Evolutionary conservation across 1,140 invertebrate genomes (phyloP).

Genomic region (Macrobrachium rosenbergii): DNA sequence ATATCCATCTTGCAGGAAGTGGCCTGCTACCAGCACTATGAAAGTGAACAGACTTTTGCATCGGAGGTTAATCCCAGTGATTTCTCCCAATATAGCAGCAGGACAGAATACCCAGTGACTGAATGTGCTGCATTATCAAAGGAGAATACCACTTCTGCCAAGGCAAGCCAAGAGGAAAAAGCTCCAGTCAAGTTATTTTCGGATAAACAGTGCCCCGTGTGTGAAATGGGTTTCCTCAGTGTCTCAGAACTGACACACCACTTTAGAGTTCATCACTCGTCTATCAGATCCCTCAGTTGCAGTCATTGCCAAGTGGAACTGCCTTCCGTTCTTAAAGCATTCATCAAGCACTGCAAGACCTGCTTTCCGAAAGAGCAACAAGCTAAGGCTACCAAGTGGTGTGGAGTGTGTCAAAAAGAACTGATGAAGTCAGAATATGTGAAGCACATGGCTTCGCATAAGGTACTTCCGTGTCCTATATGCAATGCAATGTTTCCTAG

Average conservation of each 20-base stretch:
- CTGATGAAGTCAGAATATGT: no score
- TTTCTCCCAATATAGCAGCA: no score
- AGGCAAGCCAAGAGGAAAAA: neutral
- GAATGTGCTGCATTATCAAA: neutral
- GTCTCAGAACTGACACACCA: conserved; percentile 19
- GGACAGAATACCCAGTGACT: no score
- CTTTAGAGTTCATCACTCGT: conserved; percentile 31
- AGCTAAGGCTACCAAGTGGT: neutral
- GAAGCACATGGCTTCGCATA: no score
- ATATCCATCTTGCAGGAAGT: conserved; percentile 51
- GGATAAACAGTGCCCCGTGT: conserved; percentile 32
- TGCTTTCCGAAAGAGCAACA: neutral
- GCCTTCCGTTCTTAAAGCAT: conserved; percentile 8
- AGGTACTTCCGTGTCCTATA: no score
- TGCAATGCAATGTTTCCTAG: neutral
- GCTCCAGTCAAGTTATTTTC: no score
- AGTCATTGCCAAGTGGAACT: conserved; percentile 16
- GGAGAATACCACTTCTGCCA: neutral
- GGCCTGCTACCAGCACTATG: conserved; percentile 22
- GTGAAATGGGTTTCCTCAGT: conserved; percentile 3
- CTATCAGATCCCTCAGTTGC: conserved; percentile 26
- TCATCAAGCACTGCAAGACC: conserved; percentile 25
- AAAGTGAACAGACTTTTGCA: neutral
- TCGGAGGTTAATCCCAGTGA: neutral
- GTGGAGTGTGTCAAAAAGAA: neutral